These are phyloP conservation scores for Ceratina australensis DNA, from an alignment of 1,140 invertebrate species.

Conservation along the genomic window DNA sequence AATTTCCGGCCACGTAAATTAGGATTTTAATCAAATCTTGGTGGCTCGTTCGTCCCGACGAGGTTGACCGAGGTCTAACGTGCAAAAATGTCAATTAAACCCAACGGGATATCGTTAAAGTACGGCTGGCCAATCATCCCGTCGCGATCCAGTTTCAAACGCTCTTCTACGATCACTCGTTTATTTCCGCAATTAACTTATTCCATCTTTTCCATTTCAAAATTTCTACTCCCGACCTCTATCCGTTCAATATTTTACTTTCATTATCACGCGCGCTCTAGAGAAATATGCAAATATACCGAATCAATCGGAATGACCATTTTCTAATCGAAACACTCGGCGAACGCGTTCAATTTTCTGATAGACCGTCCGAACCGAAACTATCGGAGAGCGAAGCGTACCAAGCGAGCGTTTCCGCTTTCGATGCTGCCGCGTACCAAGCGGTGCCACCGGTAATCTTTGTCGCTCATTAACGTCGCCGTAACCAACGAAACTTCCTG, in stretches of 20 bases:
- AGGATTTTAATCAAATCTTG: conserved; percentile 62
- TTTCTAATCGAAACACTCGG: background rate
- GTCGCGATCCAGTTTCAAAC: background rate
- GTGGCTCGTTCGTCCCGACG: conserved; percentile 46
- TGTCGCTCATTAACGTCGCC: conserved; percentile 28
- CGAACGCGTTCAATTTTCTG: background rate
- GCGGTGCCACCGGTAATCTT: conserved; percentile 15
- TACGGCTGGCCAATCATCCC: conserved; percentile 35
- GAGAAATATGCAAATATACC: background rate
- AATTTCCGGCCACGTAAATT: conserved; percentile 58
- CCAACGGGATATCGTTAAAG: conserved; percentile 43
- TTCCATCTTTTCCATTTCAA: conserved; percentile 9
- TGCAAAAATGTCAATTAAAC: conserved; percentile 57
- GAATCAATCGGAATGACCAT: background rate
- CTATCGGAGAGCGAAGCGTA: background rate
- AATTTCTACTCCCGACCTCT: background rate
- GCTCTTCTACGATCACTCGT: conserved; percentile 5
- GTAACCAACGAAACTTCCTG: conserved; percentile 38
- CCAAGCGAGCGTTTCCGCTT: conserved; percentile 14
- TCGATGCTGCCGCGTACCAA: conserved; percentile 26
- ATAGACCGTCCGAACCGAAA: background rate
- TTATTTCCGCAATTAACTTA: background rate
- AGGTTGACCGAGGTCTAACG: background rate
- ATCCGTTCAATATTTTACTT: background rate
- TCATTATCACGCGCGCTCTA: background rate